Evolutionary conservation across 2,113 vertebrate genomes (phyloP).

Genomic region (Beaufortia kweichowensis): DNA sequence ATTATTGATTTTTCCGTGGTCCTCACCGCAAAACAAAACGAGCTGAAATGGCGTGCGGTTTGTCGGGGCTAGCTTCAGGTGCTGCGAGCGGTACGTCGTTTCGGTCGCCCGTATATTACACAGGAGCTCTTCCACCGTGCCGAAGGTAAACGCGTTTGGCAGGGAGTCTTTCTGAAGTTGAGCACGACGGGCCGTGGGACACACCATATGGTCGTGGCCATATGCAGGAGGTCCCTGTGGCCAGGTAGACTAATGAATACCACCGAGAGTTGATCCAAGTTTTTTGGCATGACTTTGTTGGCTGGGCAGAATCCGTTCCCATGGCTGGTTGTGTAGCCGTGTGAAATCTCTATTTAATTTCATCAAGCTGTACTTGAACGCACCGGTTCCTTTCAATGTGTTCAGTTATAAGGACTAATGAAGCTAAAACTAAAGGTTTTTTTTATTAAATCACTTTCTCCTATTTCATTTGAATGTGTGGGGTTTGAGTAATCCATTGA

Average conservation of each 20-base stretch:
- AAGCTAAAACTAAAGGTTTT: no score
- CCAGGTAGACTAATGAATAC: constrained; percentile 76
- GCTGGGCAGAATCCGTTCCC: constrained; percentile 58
- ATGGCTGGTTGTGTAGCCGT: constrained; percentile 38
- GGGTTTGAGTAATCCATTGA: no score
- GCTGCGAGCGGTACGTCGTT: neutral
- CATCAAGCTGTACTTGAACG: neutral
- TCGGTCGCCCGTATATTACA: constrained; percentile 1
- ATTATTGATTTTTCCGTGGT: constrained; percentile 29
- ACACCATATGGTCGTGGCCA: constrained; percentile 69
- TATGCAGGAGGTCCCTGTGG: constrained; percentile 69
- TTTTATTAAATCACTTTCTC: no score
- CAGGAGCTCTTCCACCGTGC: neutral
- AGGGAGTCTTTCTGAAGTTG: constrained; percentile 60
- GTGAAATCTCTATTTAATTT: neutral
- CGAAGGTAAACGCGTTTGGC: constrained; percentile 45
- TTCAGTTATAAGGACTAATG: no score
- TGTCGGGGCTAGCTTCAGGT: constrained; percentile 6
- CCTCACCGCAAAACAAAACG: constrained; percentile 25
- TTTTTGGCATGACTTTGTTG: constrained; percentile 61
- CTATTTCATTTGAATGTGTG: no score
- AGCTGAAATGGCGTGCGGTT: constrained; percentile 18
- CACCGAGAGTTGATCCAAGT: constrained; percentile 66
- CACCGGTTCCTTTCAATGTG: no score
- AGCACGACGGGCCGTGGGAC: constrained; percentile 61